Evolutionary conservation across 2,888 invertebrate species (phyloP).

Genomic region (Hydroisotoma schaefferi): DNA sequence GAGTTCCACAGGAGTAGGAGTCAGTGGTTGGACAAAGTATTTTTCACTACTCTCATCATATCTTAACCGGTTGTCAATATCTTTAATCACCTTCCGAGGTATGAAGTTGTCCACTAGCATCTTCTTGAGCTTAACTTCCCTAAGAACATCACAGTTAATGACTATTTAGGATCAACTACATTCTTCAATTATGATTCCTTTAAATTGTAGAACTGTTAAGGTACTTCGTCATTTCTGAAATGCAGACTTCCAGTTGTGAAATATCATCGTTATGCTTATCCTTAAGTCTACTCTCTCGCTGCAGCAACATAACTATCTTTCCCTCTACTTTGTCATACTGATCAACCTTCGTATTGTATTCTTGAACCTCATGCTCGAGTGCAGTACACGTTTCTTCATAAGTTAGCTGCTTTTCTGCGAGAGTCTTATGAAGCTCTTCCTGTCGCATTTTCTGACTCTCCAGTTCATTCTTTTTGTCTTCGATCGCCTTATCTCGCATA

Average conservation of each 20-base stretch:
- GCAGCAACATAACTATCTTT: conserved; percentile 85
- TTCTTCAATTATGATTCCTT: not conserved
- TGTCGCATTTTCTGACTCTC: conserved; percentile 74
- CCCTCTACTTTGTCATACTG: conserved; percentile 84
- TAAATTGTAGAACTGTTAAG: no score
- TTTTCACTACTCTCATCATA: conserved; percentile 31
- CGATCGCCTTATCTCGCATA: conserved; percentile 52
- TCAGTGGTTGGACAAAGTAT: conserved; percentile 29
- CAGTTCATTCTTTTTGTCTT: conserved; percentile 79
- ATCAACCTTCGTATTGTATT: conserved; percentile 92
- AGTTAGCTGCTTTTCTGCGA: conserved; percentile 90
- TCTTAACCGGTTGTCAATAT: conserved; percentile 33
- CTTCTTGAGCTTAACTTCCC: conserved; percentile 82
- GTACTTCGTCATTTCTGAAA: conserved; percentile 17
- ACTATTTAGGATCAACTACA: not conserved
- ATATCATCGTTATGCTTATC: conserved; percentile 58
- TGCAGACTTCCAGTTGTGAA: conserved; percentile 1
- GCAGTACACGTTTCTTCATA: conserved; percentile 85
- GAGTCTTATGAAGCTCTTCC: conserved; percentile 87
- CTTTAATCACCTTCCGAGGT: conserved; percentile 58
- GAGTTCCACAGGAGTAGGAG: conserved; percentile 17
- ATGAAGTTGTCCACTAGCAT: conserved; percentile 87
- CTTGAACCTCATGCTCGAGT: conserved; percentile 86
- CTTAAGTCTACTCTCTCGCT: conserved; percentile 84
- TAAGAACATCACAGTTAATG: conserved; percentile 49